These are phyloP conservation scores for Cherax destructor DNA, from an alignment of 1,140 invertebrate genomes.

Conservation along the genomic window DNA sequence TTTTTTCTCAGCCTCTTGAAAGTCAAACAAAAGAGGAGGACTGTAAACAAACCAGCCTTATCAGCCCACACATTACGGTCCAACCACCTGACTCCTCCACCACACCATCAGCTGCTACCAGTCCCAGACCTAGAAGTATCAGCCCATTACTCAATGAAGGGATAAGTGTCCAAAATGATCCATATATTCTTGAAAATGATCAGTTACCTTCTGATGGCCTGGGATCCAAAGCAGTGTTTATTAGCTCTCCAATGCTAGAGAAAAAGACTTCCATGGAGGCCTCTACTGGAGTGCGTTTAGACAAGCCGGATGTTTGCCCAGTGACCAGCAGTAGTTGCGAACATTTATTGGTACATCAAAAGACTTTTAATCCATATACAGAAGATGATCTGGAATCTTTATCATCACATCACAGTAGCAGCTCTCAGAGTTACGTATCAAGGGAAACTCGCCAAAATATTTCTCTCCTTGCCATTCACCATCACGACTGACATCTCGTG, in stretches of 20 bases:
- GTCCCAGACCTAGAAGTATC: constrained; percentile 26
- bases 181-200: constrained; percentile 3
- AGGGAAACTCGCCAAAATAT: not conserved
- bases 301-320: constrained; percentile 39
- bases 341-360: constrained; percentile 6
- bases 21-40: constrained; percentile 21
- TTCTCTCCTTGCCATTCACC: not conserved
- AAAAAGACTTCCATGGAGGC: not conserved
- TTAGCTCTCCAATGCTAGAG: constrained; percentile 17
- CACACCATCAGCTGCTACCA: not conserved
- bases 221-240: not conserved
- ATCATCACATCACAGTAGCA: constrained; percentile 22
- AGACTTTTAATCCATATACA: not conserved
- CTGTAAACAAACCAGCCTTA: constrained; percentile 47
- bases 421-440: not conserved
- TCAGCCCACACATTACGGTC: not conserved
- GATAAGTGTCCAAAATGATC: constrained; percentile 14
- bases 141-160: constrained; percentile 54
- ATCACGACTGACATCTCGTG: constrained; percentile 1
- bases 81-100: constrained; percentile 4
- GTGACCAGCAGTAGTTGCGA: constrained; percentile 20
- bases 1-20: not conserved
- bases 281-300: not conserved
- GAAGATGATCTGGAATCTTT: constrained; percentile 7
- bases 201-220: not conserved